Evolutionary conservation across 2,888 invertebrate species (phyloP), one percentile per base, ranked within the genome.

Genomic region (Subacronicta megacephala): DNA sequence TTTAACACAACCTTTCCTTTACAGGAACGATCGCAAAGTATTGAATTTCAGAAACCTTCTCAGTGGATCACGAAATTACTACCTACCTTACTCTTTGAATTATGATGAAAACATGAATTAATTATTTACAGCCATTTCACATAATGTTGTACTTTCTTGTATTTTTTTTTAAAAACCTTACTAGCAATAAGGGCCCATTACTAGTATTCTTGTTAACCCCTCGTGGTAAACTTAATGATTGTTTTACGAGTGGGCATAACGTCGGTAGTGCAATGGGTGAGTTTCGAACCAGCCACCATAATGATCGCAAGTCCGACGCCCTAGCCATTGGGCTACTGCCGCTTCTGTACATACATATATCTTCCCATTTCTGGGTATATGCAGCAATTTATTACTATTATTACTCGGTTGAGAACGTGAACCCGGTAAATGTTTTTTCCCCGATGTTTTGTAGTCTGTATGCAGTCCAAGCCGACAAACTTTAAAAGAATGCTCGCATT

Each of bases 371-470:
- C 67, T 71, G 41, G 62, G 29, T 50, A 53, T 53, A 46, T 38
- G 35, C 37, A 13, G 12, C 20, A 16, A 50, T 66, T 71, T 68
- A 62, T 68, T 42, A 35, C 41, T 62, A 17, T 31, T 62, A 62
- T 13, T 35, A 33, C 62, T 54, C 17, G 33, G 16, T 17, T 68
- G 55, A 23, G 20, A 31, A n/a, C 17, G 7, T 1, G 7, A 15
- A 37, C 17, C 17, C 42, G 47, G 42, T 29, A 17, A 38, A 10
- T 33, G 33, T 38, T 62, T 66, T 71, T 71, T 62, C 38, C 35
- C 15, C 16, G 5, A 15, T 3, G 23, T 33, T 68, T 40, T 51
- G 20, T 50, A 31, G 15, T 49, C 2, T 46, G 46, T 50, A 51
- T 26, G 36, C 50, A 33, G n/a, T 20, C 10, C 16, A 31, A 42